Conservation (phyloP, 2,113 vertebrate species). For the Climacteris rufus region DNA sequence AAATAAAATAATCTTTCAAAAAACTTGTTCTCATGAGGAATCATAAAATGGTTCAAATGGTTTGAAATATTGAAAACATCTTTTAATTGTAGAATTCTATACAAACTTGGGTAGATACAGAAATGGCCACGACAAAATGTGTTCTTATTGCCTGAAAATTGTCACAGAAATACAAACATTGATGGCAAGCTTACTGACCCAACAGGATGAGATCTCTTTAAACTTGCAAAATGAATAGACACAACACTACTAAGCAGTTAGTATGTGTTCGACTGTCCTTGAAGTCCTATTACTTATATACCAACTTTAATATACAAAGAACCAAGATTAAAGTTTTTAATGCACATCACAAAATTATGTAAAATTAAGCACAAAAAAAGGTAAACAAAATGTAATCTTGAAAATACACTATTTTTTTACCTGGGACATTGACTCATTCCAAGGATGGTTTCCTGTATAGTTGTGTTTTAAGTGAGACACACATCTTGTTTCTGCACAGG, state of each 20-base stretch:
- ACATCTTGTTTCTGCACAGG: conserved; percentile 41
- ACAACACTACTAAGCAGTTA: conserved; percentile 27
- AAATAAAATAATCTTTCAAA: background rate
- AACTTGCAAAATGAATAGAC: conserved; percentile 61
- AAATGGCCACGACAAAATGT: conserved; percentile 71
- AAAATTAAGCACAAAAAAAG: conserved; percentile 51
- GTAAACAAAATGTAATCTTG: conserved; percentile 4
- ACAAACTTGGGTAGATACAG: conserved; percentile 79
- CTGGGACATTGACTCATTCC: conserved; percentile 17
- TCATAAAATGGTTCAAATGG: background rate
- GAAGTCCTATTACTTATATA: conserved; percentile 38
- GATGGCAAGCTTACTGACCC: conserved; percentile 55
- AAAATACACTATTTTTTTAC: conserved; percentile 48
- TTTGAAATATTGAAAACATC: conserved; percentile 75
- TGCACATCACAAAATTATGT: conserved; percentile 49
- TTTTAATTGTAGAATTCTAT: conserved; percentile 78
- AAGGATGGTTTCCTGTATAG: conserved; percentile 39
- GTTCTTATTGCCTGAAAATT: conserved; percentile 74
- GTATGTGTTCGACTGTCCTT: conserved; percentile 15
- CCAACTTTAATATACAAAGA: conserved; percentile 54
- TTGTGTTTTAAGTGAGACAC: conserved; percentile 20
- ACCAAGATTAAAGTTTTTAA: conserved; percentile 53
- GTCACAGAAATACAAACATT: conserved; percentile 66
- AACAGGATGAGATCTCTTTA: conserved; percentile 62
- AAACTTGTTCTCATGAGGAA: background rate